Base-by-base conservation (phyloP, 2,888 invertebrate species). In the Stratiomys singularior region DNA sequence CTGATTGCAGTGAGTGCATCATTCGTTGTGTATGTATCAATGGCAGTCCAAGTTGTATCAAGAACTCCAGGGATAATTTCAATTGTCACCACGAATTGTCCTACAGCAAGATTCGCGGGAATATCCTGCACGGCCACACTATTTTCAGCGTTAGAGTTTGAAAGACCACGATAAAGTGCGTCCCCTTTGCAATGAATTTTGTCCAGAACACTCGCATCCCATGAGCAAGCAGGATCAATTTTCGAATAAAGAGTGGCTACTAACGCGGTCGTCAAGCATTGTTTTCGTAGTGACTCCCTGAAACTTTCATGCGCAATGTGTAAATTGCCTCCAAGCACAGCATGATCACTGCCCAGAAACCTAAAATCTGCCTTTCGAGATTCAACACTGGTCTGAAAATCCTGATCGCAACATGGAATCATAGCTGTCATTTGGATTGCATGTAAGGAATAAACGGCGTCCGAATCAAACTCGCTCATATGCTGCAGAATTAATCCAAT, bases 161-260 rank as follows among this genome's bases (percentile, higher is more conserved):
- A 81, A 86, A 83, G 84, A 13, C 81, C 79, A 28, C 83, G 83
- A 77, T 85, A 85, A 78, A 85, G 83, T 60, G 83, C 82, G 4
- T 84, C 83, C 1, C 86, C 86, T 79, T 85, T 83, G 58, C 85
- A 83, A 9, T 87, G 79, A 11, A 86, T 82, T 72, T 84, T 85
- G 67, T 87, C 85, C 1, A 84, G 69, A 21, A 83, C 83, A 74
- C 82, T 82, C 60, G 79, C 78, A 60, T 85, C 83, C 86, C 86
- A 86, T 0, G 85, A 84, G 4, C 85, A 84, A 0, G 87, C 83
- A 78, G 85, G 83, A 80, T 86, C 86, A 47, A 87, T 84, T 78
- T 86, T 86, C 0, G 86, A 83, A 25, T 84, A 84, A 21, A 85
- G 56, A 0, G 85, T 81, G 0, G 84, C 83, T 13, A 83, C 81